Percentiles rank a stretch among this genome's conserved stretches.
phyloP scores from a whole-genome alignment of 2,113 vertebrate species.

The Numida meleagris region DNA sequence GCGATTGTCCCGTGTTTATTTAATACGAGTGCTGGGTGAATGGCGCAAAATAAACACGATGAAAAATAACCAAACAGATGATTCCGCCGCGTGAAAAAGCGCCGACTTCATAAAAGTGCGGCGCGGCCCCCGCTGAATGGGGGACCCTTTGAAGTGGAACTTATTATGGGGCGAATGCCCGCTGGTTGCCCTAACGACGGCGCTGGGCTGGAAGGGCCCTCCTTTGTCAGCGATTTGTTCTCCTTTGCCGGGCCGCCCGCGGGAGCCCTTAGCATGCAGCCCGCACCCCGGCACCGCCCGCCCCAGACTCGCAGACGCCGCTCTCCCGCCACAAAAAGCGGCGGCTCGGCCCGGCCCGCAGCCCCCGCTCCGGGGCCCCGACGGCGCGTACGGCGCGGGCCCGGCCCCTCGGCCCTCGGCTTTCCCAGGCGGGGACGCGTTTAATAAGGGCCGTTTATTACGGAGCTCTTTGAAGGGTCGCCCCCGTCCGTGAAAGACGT shows the following conservation, averaged over 20 bases:
- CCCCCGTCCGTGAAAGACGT: constrained; percentile 81
- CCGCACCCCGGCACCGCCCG: constrained; percentile 95
- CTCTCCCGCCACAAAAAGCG: constrained; percentile 87
- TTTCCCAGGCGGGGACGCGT: constrained; percentile 77
- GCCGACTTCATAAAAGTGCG: constrained; percentile 95
- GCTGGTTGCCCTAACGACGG: constrained; percentile 98
- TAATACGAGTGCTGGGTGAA: constrained; percentile 95
- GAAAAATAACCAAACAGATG: constrained; percentile 96
- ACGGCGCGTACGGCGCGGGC: too few relatives aligned
- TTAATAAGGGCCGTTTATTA: constrained; percentile 83
- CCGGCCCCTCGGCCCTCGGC: background rate
- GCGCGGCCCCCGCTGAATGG: constrained; percentile 93
- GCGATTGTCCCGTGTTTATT: constrained; percentile 91
- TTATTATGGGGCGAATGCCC: constrained; percentile 99
- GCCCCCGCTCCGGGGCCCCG: background rate
- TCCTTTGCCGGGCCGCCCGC: constrained; percentile 96
- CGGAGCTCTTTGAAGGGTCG: constrained; percentile 78
- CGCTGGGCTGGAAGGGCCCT: constrained; percentile 93
- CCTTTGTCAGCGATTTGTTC: constrained; percentile 99
- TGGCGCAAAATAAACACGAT: constrained; percentile 97
- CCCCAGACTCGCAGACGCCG: constrained; percentile 99
- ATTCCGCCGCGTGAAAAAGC: constrained; percentile 87
- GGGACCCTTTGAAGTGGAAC: constrained; percentile 99
- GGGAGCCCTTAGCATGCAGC: constrained; percentile 96
- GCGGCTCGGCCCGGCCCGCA: background rate